Evolutionary conservation across 2,888 invertebrate species (phyloP), one percentile per base, ranked within the genome.

Genomic region (Pristionchus japonicus): DNA sequence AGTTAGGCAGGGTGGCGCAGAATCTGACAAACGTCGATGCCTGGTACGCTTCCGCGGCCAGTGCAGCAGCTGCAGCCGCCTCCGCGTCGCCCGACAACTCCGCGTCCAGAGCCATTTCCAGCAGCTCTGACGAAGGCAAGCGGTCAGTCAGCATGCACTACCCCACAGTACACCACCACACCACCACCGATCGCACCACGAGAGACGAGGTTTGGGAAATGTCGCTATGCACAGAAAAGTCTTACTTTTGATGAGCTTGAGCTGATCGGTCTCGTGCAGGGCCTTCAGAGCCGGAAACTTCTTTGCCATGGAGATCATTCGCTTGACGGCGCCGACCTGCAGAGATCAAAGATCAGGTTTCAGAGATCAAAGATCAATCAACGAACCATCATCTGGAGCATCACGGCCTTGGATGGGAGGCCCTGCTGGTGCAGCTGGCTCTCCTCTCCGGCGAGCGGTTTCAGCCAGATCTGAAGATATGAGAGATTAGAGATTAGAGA

Each of bases 241-340:
- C 80, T 47, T 3, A 0, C 98, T 97, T 95, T 97, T 97, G 11
- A 97, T 95, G 17, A 97, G 95, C 31, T 96, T 96, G 84, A 97
- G 96, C 95, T 98, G 98, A 95, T 98, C 98, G 93, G 97, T 97
- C 94, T 98, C 97, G 94, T 97, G 97, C 96, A 98, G 97, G 93
- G 97, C 97, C 95, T 97, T 97, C 95, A 98, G 98, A 6, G 97
- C 97, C 93, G 95, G 95, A 57, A 96, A 95, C 90, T 95, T 95
- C 92, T 96, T 96, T 17, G 96, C 95, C 95, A 96, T 96, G 93
- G 95, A 95, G 89, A 96, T 96, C 47, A 96, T 93, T 86, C 98
- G 96, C 89, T 97, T 95, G 90, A 98, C 98, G 6, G 97, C 97
- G 87, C 98, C 96, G 2, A 98, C 98, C 0, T 86, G 86, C 3